Evolutionary conservation across 1,140 invertebrate genomes (phyloP), one percentile per base, ranked within the genome.

Genomic region (Neotoxoptera formosana): DNA sequence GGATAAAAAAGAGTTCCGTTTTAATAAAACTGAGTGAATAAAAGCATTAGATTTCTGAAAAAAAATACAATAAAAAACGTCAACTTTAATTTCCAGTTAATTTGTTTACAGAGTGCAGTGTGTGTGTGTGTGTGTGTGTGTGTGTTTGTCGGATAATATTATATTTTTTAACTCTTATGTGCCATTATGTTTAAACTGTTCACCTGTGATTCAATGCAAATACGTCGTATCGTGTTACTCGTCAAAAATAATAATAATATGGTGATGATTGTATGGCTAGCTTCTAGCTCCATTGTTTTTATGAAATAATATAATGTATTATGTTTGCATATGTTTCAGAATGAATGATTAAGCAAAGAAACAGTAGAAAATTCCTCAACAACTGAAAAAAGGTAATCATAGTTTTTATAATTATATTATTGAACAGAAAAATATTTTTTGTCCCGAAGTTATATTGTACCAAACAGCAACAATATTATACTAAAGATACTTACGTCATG

Each of bases 21-120:
- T 86, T 45, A 83, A 86, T 86, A 45, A 25, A 86, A 86, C 30
- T 86, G 9, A 86, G 25, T 23, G 36, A 25, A 47, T 86, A 86
- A 86, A 17, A 86, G 23, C 83, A 45, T 86, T 30, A 30, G 23
- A 86, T 45, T 86, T 25, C 21, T 47, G 4, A 84, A 84, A 83
- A 45, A 45, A 45, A 84, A 84, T 6, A 67, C 0, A 30, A 86
- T 2, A 51, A 51, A 45, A 86, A 47, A 36, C 8, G 83, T n/a
- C 83, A 86, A 41, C 41, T 47, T 86, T 41, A 47, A 86, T 86
- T 86, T 86, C 4, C 83, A 45, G 41, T 86, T 86, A 86, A 86
- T 47, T 86, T 30, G 23, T 45, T 86, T 4, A 0, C 2, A 7
- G 23, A 45, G 48, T 48, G 11, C 11, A 48, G 47, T 17, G 14